Conservation (phyloP, 2,797 vertebrate species). For the Pipistrellus nathusii region DNA sequence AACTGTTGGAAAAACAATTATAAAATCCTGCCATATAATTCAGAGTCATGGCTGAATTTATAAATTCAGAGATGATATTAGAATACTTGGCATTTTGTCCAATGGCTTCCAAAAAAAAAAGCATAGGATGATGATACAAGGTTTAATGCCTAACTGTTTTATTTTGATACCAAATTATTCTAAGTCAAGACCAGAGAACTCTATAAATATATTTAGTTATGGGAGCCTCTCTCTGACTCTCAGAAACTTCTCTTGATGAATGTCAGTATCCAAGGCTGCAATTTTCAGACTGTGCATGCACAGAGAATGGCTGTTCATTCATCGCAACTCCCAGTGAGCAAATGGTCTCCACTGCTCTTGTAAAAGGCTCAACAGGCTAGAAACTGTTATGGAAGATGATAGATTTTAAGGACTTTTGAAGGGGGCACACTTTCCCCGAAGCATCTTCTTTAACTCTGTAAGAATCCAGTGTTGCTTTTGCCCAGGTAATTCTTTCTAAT, state of each 20-base stretch:
- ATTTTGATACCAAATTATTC: constrained; percentile 59
- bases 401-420: constrained; percentile 37
- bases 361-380: constrained; percentile 54
- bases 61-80: constrained; percentile 4
- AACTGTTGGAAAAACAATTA: not conserved
- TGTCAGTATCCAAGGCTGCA: constrained; percentile 61
- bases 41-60: not conserved
- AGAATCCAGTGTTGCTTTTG: constrained; percentile 27
- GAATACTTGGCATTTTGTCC: constrained; percentile 7
- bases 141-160: constrained; percentile 46
- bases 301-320: constrained; percentile 66
- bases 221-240: constrained; percentile 61
- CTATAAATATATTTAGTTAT: constrained; percentile 71
- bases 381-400: constrained; percentile 42
- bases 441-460: constrained; percentile 33
- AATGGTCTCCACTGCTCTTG: constrained; percentile 56
- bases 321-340: constrained; percentile 58
- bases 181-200: constrained; percentile 61
- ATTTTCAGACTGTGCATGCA: constrained; percentile 27
- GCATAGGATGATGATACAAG: constrained; percentile 32
- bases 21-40: not conserved
- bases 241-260: constrained; percentile 70
- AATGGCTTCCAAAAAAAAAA: not conserved
- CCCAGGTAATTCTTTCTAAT: constrained; percentile 46
- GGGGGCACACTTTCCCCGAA: not conserved